Evolutionary conservation across 2,888 invertebrate species (phyloP).

Genomic region (Zeuzera pyrina): DNA sequence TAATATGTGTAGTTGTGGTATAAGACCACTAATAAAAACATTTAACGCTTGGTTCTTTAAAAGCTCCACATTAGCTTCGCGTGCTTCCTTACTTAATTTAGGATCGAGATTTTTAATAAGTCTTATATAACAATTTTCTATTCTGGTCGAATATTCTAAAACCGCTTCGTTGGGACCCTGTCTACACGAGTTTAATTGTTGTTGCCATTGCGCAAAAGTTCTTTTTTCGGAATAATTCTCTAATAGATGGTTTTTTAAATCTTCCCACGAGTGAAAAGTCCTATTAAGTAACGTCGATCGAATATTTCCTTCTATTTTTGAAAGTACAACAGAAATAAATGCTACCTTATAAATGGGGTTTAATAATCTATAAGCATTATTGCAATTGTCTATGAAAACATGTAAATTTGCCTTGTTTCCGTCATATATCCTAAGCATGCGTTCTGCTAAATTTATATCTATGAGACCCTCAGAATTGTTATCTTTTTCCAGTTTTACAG

Average conservation of each 20-base stretch:
- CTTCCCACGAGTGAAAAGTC: neutral
- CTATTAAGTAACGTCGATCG: no score
- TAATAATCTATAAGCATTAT: no score
- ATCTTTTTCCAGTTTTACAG: no score
- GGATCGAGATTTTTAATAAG: conserved; percentile 11
- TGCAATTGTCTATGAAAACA: no score
- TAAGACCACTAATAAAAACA: neutral
- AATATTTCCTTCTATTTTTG: no score
- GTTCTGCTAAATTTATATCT: no score
- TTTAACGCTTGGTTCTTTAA: neutral
- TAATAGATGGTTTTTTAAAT: conserved; percentile 5
- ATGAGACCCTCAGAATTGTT: no score
- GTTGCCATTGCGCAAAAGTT: conserved; percentile 9
- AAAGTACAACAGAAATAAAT: no score
- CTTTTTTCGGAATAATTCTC: conserved; percentile 7
- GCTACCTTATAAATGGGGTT: no score
- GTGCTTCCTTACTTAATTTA: conserved; percentile 5
- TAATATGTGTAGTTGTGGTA: neutral
- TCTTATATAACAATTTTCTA: conserved; percentile 12
- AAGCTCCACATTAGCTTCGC: neutral
- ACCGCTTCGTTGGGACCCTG: conserved; percentile 8
- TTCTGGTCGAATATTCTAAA: conserved; percentile 8
- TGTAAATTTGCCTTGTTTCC: no score
- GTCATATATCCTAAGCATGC: no score
- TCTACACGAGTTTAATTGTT: conserved; percentile 12